Conservation (phyloP, 2,888 invertebrate genomes). For the Gastracanthus pulcherrimus region DNA sequence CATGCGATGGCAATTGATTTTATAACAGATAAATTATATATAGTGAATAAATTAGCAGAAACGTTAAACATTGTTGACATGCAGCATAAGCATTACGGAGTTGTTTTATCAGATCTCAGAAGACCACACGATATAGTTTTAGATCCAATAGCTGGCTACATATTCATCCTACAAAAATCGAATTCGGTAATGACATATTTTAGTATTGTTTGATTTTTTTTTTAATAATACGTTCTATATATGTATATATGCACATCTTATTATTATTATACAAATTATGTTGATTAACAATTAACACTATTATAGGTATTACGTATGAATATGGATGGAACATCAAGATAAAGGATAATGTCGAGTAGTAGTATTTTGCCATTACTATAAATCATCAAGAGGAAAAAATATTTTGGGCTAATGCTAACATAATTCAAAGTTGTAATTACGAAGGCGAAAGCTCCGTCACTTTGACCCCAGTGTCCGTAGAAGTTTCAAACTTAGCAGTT, state of each 20-base stretch:
- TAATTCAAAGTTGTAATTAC: neutral
- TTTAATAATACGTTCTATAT: neutral
- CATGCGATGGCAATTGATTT: slow-evolving; percentile 19
- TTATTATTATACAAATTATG: no score
- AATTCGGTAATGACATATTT: slow-evolving; percentile 16
- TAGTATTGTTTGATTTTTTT: neutral
- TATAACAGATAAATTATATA: slow-evolving; percentile 9
- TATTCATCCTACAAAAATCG: slow-evolving; percentile 10
- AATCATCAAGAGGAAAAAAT: neutral
- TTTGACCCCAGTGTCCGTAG: neutral
- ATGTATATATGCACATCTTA: neutral
- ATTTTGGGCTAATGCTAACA: neutral
- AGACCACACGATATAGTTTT: slow-evolving; percentile 9
- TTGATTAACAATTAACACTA: no score
- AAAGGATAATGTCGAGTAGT: neutral
- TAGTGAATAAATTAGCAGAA: neutral
- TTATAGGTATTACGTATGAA: neutral
- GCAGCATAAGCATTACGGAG: neutral
- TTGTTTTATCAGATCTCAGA: neutral
- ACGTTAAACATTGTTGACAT: no score
- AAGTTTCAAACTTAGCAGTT: neutral
- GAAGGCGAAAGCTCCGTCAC: neutral
- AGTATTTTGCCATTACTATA: neutral
- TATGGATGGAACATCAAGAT: neutral
- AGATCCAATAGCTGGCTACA: neutral